phyloP scores from a whole-genome alignment of 2,888 invertebrate genomes.

The Trachelus troglodyta region DNA sequence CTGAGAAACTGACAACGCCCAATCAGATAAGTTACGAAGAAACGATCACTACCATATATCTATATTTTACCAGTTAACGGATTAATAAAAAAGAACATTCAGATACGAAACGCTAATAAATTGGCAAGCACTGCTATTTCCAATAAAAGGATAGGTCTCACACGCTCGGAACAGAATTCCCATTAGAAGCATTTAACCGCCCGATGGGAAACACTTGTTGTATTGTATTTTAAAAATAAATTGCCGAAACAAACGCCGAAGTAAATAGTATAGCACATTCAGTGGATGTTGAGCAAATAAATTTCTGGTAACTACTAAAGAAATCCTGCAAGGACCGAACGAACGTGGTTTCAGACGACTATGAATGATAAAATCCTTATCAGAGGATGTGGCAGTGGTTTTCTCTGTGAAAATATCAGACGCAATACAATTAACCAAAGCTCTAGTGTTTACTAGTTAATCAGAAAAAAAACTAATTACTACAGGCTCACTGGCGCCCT shows the following conservation, averaged over 20 bases:
- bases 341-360: not conserved
- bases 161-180: not conserved
- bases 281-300: not conserved
- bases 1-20: not conserved
- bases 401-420: slow-evolving; percentile 42
- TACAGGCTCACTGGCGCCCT: too few relatives aligned
- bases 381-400: slow-evolving; percentile 66
- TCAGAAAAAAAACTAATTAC: not conserved
- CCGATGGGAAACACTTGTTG: not conserved
- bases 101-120: not conserved
- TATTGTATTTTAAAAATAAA: not conserved
- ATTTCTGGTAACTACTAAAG: not conserved
- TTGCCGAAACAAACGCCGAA: not conserved
- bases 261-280: not conserved
- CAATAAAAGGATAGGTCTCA: not conserved
- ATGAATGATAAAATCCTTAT: slow-evolving; percentile 9
- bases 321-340: not conserved
- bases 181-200: not conserved
- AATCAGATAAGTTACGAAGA: not conserved
- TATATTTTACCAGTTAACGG: not conserved
- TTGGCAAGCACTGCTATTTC: not conserved
- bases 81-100: not conserved
- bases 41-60: not conserved
- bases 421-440: slow-evolving; percentile 35
- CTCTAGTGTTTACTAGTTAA: not conserved